Conservation (phyloP, 2,888 invertebrate species). For the Drosophila rubida region DNA sequence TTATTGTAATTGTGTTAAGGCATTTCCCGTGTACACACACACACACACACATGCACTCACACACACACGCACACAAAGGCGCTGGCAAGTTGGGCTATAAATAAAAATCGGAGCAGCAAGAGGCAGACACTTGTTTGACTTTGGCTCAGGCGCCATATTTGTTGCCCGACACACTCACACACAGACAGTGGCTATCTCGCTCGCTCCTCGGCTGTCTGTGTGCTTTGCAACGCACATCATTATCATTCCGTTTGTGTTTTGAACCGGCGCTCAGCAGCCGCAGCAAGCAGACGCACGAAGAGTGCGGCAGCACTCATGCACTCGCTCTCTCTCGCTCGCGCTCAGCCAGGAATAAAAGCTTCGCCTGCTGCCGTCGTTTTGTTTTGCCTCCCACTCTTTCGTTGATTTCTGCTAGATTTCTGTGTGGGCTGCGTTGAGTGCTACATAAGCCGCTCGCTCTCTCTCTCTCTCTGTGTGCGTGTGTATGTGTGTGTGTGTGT, state of each 20-base stretch:
- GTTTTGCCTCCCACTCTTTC: slow-evolving; percentile 19
- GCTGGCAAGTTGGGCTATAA: slow-evolving; percentile 59
- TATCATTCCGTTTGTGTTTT: slow-evolving; percentile 83
- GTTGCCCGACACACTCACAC: slow-evolving; percentile 26
- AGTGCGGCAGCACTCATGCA: slow-evolving; percentile 10
- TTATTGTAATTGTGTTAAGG: slow-evolving; percentile 81
- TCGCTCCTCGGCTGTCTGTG: slow-evolving; percentile 40
- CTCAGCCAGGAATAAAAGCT: slow-evolving; percentile 46
- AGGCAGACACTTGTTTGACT: slow-evolving; percentile 75
- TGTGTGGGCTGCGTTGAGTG: slow-evolving; percentile 32
- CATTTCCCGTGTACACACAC: slow-evolving; percentile 73
- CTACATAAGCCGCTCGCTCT: slow-evolving; percentile 30
- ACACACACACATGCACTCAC: slow-evolving; percentile 11
- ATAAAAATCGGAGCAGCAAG: slow-evolving; percentile 50
- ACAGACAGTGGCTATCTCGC: background rate
- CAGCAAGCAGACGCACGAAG: slow-evolving; percentile 36
- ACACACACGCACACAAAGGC: background rate
- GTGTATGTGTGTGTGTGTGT: slow-evolving; percentile 23
- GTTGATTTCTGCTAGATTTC: slow-evolving; percentile 48
- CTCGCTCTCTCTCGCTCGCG: background rate
- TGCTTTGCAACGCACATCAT: slow-evolving; percentile 80
- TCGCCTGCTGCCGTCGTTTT: slow-evolving; percentile 40
- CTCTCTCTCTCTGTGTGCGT: slow-evolving; percentile 18
- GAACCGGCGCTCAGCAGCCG: slow-evolving; percentile 74
- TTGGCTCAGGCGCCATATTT: slow-evolving; percentile 63